Evolutionary conservation across 2,113 vertebrate genomes (phyloP).

Genomic region (Nannospalax galili): DNA sequence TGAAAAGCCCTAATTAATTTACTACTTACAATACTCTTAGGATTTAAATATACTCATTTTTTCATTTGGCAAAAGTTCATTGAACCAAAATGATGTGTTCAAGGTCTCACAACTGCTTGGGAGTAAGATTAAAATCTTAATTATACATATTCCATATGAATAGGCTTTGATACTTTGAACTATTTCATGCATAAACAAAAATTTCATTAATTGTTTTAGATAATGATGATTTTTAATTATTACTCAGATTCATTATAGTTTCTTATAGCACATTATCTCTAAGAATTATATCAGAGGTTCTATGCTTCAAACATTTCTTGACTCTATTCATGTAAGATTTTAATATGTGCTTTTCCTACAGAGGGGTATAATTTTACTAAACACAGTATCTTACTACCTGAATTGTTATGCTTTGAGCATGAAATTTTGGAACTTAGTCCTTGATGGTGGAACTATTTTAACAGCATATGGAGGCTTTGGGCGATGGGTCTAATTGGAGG

Average conservation of each 20-base stretch:
- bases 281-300: neutral
- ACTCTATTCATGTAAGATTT: neutral
- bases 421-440: neutral
- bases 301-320: neutral
- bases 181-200: neutral
- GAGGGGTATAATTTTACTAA: neutral
- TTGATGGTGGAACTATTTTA: no score
- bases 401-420: neutral
- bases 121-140: neutral
- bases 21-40: neutral
- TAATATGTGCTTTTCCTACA: neutral
- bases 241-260: neutral
- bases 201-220: neutral
- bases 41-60: neutral
- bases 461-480: neutral
- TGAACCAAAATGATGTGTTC: neutral
- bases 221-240: conserved; percentile 14
- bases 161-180: neutral
- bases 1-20: conserved; percentile 2
- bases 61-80: neutral
- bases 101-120: neutral
- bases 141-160: neutral
- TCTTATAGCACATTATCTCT: neutral
- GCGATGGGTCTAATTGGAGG: neutral
- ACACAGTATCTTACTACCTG: neutral